Conservation (phyloP, 1,140 invertebrate genomes). For the Pseudachorutes palmiensis region DNA sequence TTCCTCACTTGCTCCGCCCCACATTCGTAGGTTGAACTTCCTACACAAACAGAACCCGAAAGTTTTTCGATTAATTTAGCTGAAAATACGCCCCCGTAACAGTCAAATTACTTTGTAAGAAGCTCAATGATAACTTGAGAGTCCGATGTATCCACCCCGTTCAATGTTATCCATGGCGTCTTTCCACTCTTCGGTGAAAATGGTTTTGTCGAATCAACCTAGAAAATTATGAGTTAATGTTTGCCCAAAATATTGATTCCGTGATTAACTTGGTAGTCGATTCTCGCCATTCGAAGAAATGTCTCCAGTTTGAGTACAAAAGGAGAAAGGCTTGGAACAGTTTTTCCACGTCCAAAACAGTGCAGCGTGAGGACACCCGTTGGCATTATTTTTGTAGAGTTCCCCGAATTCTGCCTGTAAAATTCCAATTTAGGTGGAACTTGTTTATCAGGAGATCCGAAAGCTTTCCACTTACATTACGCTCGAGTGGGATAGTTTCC, state of each 20-base stretch:
- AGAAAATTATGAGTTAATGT: background rate
- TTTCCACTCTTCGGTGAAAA: constrained; percentile 40
- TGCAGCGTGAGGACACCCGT: constrained; percentile 29
- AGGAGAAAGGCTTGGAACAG: constrained; percentile 39
- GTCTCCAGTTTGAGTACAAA: constrained; percentile 40
- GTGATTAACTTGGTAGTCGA: constrained; percentile 15
- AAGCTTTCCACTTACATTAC: no score
- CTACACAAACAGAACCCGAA: background rate
- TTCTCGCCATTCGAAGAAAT: constrained; percentile 15
- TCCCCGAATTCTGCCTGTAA: background rate
- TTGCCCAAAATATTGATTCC: background rate
- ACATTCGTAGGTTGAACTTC: background rate
- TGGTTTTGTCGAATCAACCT: constrained; percentile 35
- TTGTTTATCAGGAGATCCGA: no score
- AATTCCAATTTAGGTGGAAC: no score
- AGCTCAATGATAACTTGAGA: constrained; percentile 8
- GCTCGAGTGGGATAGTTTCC: no score
- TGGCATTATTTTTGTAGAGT: constrained; percentile 17
- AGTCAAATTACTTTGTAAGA: constrained; percentile 2
- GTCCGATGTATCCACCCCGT: background rate
- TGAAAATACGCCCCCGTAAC: no score
- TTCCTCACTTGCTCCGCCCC: background rate
- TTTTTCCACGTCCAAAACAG: constrained; percentile 2
- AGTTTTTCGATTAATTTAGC: background rate
- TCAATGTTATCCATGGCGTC: constrained; percentile 44